A percentile compares a stretch with the other conserved stretches of the same genome.
phyloP scores from a whole-genome alignment of 2,113 vertebrate genomes.

The Sylvilagus bachmani region DNA sequence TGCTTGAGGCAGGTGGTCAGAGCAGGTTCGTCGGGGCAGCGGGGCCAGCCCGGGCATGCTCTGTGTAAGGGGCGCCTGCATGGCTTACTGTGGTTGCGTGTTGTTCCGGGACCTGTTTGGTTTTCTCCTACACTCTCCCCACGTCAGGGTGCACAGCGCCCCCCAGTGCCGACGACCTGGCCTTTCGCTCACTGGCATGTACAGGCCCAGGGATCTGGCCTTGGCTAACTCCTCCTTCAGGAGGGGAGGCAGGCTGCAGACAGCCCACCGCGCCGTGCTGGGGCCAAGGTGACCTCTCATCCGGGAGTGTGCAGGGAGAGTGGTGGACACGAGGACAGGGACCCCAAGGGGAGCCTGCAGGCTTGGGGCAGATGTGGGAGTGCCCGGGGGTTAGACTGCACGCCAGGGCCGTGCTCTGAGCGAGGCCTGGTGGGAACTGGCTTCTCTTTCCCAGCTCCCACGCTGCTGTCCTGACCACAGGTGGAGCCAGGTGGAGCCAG shows the following conservation, averaged over 20 bases:
- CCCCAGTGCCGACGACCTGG: rapidly evolving
- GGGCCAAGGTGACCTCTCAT: rapidly evolving
- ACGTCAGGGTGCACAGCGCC: rapidly evolving
- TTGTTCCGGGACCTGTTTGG: rapidly evolving
- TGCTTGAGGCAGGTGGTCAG: too few species aligned
- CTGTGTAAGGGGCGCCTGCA: rapidly evolving
- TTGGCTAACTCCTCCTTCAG: too few species aligned
- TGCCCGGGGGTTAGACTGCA: too few species aligned
- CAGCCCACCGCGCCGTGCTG: background rate
- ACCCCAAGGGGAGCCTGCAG: background rate
- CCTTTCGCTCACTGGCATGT: too few species aligned
- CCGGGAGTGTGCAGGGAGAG: rapidly evolving
- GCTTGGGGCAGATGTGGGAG: too few species aligned
- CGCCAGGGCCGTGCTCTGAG: background rate
- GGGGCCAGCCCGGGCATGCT: rapidly evolving
- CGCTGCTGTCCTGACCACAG: rapidly evolving
- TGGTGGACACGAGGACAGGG: background rate
- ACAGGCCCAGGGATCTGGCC: too few species aligned
- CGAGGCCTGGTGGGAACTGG: background rate
- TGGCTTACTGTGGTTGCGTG: rapidly evolving
- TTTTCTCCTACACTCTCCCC: background rate
- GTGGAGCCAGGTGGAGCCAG: background rate
- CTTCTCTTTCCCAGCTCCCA: background rate
- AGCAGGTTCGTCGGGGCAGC: rapidly evolving
- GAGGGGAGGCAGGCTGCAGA: background rate